Evolutionary conservation across 2,797 vertebrate species (phyloP).

Genomic region (Sorex maritimensis): DNA sequence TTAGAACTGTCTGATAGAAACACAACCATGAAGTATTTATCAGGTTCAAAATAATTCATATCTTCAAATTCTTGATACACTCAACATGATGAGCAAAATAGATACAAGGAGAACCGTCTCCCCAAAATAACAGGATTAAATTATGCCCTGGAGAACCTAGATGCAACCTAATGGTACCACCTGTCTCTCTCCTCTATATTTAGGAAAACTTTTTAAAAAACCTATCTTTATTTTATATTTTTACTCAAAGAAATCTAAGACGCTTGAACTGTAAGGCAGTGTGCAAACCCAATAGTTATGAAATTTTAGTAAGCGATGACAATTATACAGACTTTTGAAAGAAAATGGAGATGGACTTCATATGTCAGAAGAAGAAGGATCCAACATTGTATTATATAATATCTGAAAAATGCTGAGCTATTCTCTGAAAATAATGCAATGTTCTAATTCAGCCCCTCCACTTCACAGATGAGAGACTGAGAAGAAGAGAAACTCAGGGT

Average conservation of each 20-base stretch:
- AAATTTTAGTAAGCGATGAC: slow-evolving; percentile 45
- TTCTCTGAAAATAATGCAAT: neutral
- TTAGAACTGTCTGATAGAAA: slow-evolving; percentile 1
- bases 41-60: neutral
- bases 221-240: neutral
- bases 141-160: neutral
- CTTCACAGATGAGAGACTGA: neutral
- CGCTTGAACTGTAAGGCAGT: slow-evolving; percentile 33
- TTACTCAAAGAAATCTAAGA: slow-evolving; percentile 39
- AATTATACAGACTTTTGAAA: slow-evolving; percentile 10
- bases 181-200: neutral
- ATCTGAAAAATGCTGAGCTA: neutral
- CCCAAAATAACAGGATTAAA: neutral
- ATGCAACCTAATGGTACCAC: neutral
- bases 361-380: neutral
- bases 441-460: neutral
- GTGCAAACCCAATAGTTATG: slow-evolving; percentile 36
- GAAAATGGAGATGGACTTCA: slow-evolving; percentile 19
- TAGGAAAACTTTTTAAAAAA: neutral
- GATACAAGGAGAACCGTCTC: neutral
- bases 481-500: neutral
- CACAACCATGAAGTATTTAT: neutral
- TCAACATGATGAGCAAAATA: neutral
- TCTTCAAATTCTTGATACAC: neutral
- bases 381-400: neutral